phyloP scores from a whole-genome alignment of 2,113 vertebrate species.

The Thermophis baileyi region DNA sequence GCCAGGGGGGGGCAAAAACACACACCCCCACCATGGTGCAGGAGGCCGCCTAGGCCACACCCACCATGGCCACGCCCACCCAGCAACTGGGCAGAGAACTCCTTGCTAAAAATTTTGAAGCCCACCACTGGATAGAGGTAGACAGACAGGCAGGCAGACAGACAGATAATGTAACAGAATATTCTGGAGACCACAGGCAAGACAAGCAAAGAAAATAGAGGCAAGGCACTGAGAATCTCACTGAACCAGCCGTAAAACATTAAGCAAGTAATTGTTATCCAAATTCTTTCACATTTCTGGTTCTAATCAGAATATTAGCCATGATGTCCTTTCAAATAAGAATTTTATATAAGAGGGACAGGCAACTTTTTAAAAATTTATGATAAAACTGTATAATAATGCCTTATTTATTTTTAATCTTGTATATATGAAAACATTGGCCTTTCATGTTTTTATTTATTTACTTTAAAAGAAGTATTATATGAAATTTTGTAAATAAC shows the following conservation, averaged over 20 bases:
- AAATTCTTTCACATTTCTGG: slow-evolving; percentile 49
- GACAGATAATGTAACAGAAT: neutral
- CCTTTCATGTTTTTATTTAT: slow-evolving; percentile 71
- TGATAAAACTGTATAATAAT: slow-evolving; percentile 79
- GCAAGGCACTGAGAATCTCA: neutral
- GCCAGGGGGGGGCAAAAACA: too few relatives aligned
- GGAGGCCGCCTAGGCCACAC: too few relatives aligned
- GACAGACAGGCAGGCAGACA: too few relatives aligned
- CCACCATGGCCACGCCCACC: too few relatives aligned
- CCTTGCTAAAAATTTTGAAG: too few relatives aligned
- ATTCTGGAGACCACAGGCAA: neutral
- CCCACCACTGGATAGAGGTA: too few relatives aligned
- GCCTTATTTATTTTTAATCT: slow-evolving; percentile 90
- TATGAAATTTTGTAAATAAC: slow-evolving; percentile 85
- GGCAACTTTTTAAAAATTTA: slow-evolving; percentile 69
- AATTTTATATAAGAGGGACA: slow-evolving; percentile 65
- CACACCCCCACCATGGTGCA: too few relatives aligned
- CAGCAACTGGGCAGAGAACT: too few relatives aligned
- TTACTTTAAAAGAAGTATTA: slow-evolving; percentile 83
- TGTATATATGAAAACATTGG: slow-evolving; percentile 84
- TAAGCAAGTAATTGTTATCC: slow-evolving; percentile 56
- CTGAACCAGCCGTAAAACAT: slow-evolving; percentile 16
- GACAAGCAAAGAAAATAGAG: neutral
- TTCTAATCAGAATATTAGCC: slow-evolving; percentile 63
- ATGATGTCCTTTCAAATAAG: slow-evolving; percentile 60